These are phyloP conservation scores for Chydorus sphaericus DNA, from an alignment of 2,888 invertebrate species.

Conservation along the genomic window DNA sequence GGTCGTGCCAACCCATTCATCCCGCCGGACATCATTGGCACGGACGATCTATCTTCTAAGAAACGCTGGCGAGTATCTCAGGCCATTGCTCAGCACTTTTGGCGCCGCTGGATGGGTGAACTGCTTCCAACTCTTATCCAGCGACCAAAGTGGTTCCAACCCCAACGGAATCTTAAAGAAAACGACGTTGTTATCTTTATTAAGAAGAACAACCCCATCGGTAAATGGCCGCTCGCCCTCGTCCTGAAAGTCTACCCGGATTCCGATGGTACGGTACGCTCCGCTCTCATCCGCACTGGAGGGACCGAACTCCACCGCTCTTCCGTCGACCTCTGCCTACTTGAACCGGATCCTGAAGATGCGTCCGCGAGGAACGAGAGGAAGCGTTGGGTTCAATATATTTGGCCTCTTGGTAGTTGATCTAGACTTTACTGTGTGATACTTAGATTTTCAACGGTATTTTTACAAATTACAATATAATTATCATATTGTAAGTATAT, in stretches of 20 bases:
- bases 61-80: slow-evolving; percentile 16
- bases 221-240: slow-evolving; percentile 1
- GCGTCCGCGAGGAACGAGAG: too few species aligned
- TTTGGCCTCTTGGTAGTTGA: too few species aligned
- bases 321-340: slow-evolving; percentile 3
- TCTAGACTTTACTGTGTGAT: too few species aligned
- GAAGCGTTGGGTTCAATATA: too few species aligned
- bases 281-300: neutral
- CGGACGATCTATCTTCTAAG: neutral
- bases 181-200: slow-evolving; percentile 14
- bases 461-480: too few species aligned
- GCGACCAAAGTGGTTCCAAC: slow-evolving; percentile 18
- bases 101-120: slow-evolving; percentile 21
- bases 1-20: neutral
- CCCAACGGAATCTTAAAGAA: neutral
- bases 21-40: neutral
- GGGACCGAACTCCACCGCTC: slow-evolving; percentile 16
- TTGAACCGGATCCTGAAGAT: neutral
- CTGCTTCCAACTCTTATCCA: slow-evolving; percentile 18
- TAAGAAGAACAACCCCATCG: neutral
- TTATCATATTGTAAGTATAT: too few species aligned
- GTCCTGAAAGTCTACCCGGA: slow-evolving; percentile 5
- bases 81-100: slow-evolving; percentile 20
- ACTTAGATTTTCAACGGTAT: too few species aligned
- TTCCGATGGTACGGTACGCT: slow-evolving; percentile 8